Percentiles rank a stretch among this genome's conserved stretches.
Evolutionary conservation across 2,113 vertebrate genomes (phyloP).

Genomic region (Dicentrarchus labrax): DNA sequence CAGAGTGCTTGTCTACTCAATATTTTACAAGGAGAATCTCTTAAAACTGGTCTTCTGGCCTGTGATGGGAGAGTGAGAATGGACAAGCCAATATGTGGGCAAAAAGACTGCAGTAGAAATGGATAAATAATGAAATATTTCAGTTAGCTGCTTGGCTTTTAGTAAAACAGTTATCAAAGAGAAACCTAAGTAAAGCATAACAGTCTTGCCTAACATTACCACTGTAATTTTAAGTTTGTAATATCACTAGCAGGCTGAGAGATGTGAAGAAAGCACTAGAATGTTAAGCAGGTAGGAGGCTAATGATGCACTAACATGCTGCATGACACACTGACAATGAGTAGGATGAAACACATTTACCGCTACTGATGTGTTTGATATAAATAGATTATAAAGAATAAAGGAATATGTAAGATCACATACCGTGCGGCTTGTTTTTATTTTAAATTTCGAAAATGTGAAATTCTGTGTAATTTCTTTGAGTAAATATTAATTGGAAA

Average conservation of each 20-base stretch:
- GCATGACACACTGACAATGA: neutral
- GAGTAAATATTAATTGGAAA: neutral
- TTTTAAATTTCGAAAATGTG: neutral
- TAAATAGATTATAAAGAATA: neutral
- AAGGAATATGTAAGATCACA: neutral
- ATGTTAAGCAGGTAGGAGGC: neutral
- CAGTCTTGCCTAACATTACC: neutral
- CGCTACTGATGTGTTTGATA: neutral
- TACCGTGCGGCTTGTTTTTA: neutral
- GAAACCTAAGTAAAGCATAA: neutral
- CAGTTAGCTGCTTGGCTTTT: neutral
- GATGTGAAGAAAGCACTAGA: neutral
- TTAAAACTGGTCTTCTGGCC: slow-evolving; percentile 29
- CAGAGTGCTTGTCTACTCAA: slow-evolving; percentile 61
- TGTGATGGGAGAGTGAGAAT: neutral
- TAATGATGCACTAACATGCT: neutral
- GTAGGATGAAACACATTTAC: neutral
- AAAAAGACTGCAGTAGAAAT: slow-evolving; percentile 20
- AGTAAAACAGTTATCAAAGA: neutral
- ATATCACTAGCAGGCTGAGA: neutral
- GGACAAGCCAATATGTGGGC: slow-evolving; percentile 15
- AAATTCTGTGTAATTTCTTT: neutral
- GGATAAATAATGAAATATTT: slow-evolving; percentile 22
- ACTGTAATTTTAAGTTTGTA: neutral
- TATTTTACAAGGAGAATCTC: slow-evolving; percentile 62